Base-by-base conservation (phyloP, 2,888 invertebrate species). In the Galeruca laticollis region DNA sequence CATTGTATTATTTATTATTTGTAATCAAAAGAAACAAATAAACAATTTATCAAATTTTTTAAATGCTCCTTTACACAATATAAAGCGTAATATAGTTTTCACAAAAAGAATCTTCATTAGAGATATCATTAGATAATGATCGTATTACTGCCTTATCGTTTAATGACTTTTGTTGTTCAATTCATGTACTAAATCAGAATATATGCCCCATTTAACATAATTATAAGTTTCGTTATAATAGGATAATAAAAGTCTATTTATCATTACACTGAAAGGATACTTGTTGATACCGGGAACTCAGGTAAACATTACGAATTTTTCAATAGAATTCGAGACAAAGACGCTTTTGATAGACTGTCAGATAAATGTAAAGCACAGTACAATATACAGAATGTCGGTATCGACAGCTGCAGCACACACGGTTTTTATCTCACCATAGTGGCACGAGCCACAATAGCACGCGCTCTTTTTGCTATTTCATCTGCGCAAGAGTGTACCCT, bases 391-490 rank as follows among this genome's bases (percentile, higher is more conserved):
- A 73, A 73, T 71, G 73, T 73, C 68, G 71, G 69, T 70, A 76
- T 76, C 76, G 76, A 75, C 78, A 77, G 78, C 74, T 78, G 76
- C 74, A 63, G 69, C 71, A 65, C 72, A 71, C 63, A 71, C 69
- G 65, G 71, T 68, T 68, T 69, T 66, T 72, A 71, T 71, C 63
- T 71, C 66, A 60, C 37, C 47, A 59, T 60, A 66, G 70, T 75
- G 77, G 76, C 78, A 76, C 78, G 76, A 74, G 78, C 76, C 76
- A 71, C 68, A 72, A 73, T 68, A 69, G 70, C 78, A 76, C 78
- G 78, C 76, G 76, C 76, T 76, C 70, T 68, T 70, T 73, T 73
- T 60, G 73, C 73, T 75, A 72, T 71, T 67, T 59, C 60, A 65
- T 67, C 61, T 71, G 61, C 76, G 77, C 74, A 71, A 73, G 74